Evolutionary conservation across 2,113 vertebrate genomes (phyloP), one percentile per base, ranked within the genome.

Genomic region (Periophthalmodon schlosseri): DNA sequence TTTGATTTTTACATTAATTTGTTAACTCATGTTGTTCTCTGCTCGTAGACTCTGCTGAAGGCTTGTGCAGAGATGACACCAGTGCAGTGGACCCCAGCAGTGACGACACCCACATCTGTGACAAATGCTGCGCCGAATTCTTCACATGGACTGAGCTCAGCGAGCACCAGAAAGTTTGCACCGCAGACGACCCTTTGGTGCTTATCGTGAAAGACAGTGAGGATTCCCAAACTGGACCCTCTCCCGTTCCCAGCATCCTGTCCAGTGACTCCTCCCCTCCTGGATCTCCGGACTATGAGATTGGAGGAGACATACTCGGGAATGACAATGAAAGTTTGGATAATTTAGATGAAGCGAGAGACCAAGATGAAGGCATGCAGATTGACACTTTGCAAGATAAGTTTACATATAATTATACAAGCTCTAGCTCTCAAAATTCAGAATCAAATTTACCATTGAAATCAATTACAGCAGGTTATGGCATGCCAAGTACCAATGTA

Each of bases 401-500:
- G 79, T 67, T 77, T 15, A 47, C 64, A 3, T 66, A 12, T 20
- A 66, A 16, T 9, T 23, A 47, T 63, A 76, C 75, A 69, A 88
- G 83, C 79, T 88, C 76, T 82, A 90, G 86, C 73, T 84, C 87
- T 67, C 84, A 73, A 89, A 90, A 88, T 50, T 91, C 88, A 24
- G 86, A 93, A 79, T 84, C 82, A 54, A 92, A 88, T 69, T 81
- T 93, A 76, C 91, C 93, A 71, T 93, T 93, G 3, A 93, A 91
- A 84, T 89, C 94, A 5, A 77, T 93, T 72, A 87, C 94, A 58
- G 88, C 90, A 23, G 88, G 87, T 84, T 96, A 95, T 81, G 82
- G 81, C 88, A 92, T 96, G 92, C 97, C 96, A 56, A 97, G 93
- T 91, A 99, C 97, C 72, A 99, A 99, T 5, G 98, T 99, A 80